phyloP scores from a whole-genome alignment of 2,888 invertebrate genomes.

The Plebejus argus region DNA sequence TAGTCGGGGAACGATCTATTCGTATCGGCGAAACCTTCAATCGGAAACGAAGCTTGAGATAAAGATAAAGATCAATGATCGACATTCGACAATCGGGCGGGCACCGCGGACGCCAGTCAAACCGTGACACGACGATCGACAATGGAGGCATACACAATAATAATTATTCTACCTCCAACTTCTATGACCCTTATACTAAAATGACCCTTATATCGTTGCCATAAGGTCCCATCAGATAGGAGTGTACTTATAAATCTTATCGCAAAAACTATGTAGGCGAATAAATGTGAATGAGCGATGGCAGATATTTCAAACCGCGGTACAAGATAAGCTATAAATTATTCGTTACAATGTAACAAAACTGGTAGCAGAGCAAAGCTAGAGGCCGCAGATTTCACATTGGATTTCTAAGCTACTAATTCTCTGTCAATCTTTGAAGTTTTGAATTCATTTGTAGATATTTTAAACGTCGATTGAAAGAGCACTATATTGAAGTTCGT shows the following conservation, averaged over 20 bases:
- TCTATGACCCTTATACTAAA: no score
- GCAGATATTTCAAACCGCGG: conserved; percentile 36
- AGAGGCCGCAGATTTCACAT: neutral
- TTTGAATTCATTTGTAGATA: neutral
- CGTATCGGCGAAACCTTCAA: neutral
- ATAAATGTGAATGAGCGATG: conserved; percentile 40
- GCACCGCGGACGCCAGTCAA: conserved; percentile 9
- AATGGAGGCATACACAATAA: conserved; percentile 37
- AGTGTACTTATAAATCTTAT: conserved; percentile 48
- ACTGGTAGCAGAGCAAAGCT: neutral
- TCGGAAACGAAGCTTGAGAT: neutral
- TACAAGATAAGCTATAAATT: conserved; percentile 26
- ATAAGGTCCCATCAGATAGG: neutral
- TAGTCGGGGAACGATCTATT: neutral
- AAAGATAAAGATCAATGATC: neutral
- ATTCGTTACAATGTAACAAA: neutral
- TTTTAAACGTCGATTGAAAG: no score
- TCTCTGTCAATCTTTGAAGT: neutral
- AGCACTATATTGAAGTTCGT: no score
- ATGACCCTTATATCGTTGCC: neutral
- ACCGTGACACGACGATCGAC: conserved; percentile 9
- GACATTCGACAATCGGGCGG: neutral
- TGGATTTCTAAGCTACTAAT: neutral
- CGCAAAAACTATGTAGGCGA: conserved; percentile 56
- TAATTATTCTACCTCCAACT: conserved; percentile 50